Evolutionary conservation across 2,888 invertebrate species (phyloP).

Genomic region (Eupithecia subumbrata): DNA sequence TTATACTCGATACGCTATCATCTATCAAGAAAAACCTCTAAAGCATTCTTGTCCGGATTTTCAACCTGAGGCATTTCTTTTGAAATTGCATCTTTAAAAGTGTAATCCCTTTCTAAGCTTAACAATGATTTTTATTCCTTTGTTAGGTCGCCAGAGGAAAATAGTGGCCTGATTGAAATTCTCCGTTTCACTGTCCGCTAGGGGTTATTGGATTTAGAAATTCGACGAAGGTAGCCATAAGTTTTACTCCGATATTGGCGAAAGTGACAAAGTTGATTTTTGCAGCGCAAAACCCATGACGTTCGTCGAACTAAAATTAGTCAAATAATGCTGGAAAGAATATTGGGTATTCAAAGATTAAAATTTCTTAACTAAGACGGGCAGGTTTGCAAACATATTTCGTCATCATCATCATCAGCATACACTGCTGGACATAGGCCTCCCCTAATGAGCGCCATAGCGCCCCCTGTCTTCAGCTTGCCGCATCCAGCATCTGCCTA

Average conservation of each 20-base stretch:
- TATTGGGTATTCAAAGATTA: too few relatives aligned
- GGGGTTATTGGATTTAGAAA: conserved; percentile 20
- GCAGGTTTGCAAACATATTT: too few relatives aligned
- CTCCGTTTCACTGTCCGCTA: conserved; percentile 13
- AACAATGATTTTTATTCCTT: conserved; percentile 48
- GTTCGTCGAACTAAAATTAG: background rate
- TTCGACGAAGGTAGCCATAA: conserved; percentile 2
- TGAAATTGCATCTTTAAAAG: conserved; percentile 55
- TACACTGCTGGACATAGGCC: too few relatives aligned
- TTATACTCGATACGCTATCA: background rate
- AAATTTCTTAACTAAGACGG: too few relatives aligned
- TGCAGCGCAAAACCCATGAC: background rate
- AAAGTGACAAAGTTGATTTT: background rate
- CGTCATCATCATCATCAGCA: too few relatives aligned
- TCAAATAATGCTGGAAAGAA: background rate
- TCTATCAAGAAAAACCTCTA: conserved; percentile 3
- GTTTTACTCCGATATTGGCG: background rate
- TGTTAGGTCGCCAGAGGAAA: conserved; percentile 23
- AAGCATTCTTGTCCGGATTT: background rate
- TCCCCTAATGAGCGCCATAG: too few relatives aligned
- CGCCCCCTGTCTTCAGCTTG: too few relatives aligned
- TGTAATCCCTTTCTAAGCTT: conserved; percentile 45
- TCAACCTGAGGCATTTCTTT: conserved; percentile 37
- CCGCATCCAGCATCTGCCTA: too few relatives aligned
- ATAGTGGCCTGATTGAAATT: conserved; percentile 27